Evolutionary conservation across 2,888 invertebrate species (phyloP).

Genomic region (Mythimna ferrago): DNA sequence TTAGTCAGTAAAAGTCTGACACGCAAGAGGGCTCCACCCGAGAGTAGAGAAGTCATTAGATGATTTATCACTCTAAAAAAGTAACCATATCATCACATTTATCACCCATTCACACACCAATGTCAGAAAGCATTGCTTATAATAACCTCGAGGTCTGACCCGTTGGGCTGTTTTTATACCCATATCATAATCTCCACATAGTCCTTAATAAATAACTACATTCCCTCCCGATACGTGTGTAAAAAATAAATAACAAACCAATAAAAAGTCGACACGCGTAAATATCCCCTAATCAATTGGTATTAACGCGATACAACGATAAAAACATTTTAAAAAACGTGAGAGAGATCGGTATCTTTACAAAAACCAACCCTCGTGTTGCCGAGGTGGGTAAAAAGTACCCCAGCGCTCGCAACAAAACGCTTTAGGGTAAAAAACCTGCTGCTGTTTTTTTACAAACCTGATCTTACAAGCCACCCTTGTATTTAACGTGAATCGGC

Average conservation of each 20-base stretch:
- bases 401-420: conserved; percentile 74
- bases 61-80: no score
- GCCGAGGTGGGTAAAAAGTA: conserved; percentile 75
- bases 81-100: no score
- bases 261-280: conserved; percentile 78
- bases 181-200: background rate
- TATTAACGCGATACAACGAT: conserved; percentile 76
- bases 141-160: no score
- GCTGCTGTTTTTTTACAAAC: conserved; percentile 80
- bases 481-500: conserved; percentile 60
- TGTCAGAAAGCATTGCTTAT: no score
- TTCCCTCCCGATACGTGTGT: background rate
- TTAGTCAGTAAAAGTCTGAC: no score
- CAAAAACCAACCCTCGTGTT: conserved; percentile 79
- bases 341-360: conserved; percentile 85
- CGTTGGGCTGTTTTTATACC: no score
- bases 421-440: conserved; percentile 81
- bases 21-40: no score
- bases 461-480: conserved; percentile 72
- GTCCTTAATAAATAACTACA: background rate
- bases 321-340: conserved; percentile 86
- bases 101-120: no score
- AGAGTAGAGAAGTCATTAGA: no score
- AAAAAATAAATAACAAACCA: conserved; percentile 33
- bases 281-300: conserved; percentile 85